Evolutionary conservation across 2,888 invertebrate species (phyloP), one percentile per base, ranked within the genome.

Genomic region (Philhelius pedissequus): DNA sequence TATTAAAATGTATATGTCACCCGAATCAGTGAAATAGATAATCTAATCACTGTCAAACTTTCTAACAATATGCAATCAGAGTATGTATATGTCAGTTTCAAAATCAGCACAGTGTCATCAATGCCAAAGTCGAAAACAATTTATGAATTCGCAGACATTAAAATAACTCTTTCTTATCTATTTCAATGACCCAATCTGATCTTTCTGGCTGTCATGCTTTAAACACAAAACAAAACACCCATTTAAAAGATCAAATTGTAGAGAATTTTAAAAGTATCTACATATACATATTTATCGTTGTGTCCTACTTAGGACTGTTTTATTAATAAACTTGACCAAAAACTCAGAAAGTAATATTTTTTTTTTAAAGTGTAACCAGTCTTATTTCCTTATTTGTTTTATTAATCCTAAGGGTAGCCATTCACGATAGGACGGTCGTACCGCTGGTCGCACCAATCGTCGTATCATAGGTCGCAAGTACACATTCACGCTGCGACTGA

Each of bases 91-190:
- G 32, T 20, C 54, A 32, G 8, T 8, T 1, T 18, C 18, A 15
- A 69, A 64, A 69, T 75, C 62, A 62, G 48, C 79, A 52, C 22
- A 58, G n/a, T 60, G 58, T 66, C 58, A 40, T 76, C 81, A 81
- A 58, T 71, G 76, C 48, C 73, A 48, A 62, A 62, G 48, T 32
- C 50, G 48, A 69, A 58, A 32, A 48, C 32, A 74, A 83, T 78
- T 83, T 74, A 74, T 35, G 38, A 69, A 45, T 77, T 50, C 54
- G 54, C 64, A 27, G 60, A 40, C 73, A 62, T 52, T 60, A 62
- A 83, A 74, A 22, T 58, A 25, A 52, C 60, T 73, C n/a, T 62
- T 58, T 48, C 52, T 74, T 78, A 69, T 74, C 74, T 58, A 73
- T 62, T 68, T 66, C n/a, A 50, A 20, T 22, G 35, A 54, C 30